Base-by-base conservation (phyloP, 2,888 invertebrate species). In the Synergus gifuensis region DNA sequence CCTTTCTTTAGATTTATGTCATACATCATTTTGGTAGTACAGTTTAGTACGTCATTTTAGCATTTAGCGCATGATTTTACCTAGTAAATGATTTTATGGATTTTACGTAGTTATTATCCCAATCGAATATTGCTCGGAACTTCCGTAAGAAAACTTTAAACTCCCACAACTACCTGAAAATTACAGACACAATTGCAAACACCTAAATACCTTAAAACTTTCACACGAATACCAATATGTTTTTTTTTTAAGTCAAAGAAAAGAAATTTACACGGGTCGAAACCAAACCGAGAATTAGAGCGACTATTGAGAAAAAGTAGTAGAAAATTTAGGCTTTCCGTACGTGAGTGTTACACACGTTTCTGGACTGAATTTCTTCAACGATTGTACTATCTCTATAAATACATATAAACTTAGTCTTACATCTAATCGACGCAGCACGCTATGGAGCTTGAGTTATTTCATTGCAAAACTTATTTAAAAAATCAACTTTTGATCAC, bases 361-460 rank as follows among this genome's bases (percentile, higher is more conserved):
- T 49, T 73, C 49, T 54, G 54, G 73, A 73, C 73, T 73, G 73
- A 54, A 54, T 73, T 49, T 73, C 36, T 73, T 73, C 54, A 36
- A 73, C 49, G 73, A 73, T 73, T 73, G 36, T 54, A 73, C 73
- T 58, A 73, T 58, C 49, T 73, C 73, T 73, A 73, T 73, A 62
- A 62, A 62, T 62, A 62, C 28, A 54, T 73, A 73, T 73, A 73
- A 73, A 73, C 73, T 54, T 73, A 73, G 36, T 36, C 73, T 73
- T 73, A 73, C 54, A 73, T 54, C 73, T 73, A 73, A 49, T 73
- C 54, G 54, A 73, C 73, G 73, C 73, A 73, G 73, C 54, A 73
- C 54, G 40, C 18, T 73, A 73, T 73, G 73, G 54, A 73, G 73
- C 73, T 73, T 40, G 36, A 28, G n/a, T 58, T 54, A 49, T 58